Percentiles rank a stretch among this genome's conserved stretches.
Evolutionary conservation across 30 jellyfish, hydroid and myxozoan species (phyloP).

Genomic region (Mastigias papua): DNA sequence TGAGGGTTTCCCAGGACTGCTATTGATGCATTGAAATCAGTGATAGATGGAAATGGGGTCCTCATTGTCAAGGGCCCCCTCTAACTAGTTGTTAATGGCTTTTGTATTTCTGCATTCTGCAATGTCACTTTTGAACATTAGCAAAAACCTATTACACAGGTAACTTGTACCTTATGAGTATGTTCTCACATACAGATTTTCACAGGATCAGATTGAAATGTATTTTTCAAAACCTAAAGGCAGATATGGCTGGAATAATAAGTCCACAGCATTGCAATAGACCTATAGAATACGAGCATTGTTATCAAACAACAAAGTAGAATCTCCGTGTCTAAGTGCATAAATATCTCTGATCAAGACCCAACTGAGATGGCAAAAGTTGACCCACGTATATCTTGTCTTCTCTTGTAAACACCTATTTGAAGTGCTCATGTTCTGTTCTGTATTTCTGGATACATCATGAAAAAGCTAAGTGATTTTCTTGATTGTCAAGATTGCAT

Average conservation of each 20-base stretch:
- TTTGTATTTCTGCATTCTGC: conserved; percentile 22
- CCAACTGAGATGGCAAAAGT: conserved; percentile 18
- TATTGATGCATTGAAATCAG: background rate
- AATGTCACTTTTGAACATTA: conserved; percentile 2
- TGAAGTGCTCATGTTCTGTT: conserved; percentile 57
- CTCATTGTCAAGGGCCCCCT: conserved; percentile 11
- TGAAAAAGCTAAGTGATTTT: conserved; percentile 10
- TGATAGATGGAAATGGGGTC: conserved; percentile 17
- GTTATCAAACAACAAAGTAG: conserved; percentile 25
- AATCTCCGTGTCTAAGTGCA: conserved; percentile 56
- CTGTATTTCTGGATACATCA: conserved; percentile 50
- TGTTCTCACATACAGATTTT: conserved; percentile 55
- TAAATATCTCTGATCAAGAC: background rate
- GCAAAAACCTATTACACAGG: conserved; percentile 14
- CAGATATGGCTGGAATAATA: conserved; percentile 63
- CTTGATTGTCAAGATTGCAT: conserved; percentile 46
- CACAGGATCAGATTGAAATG: conserved; percentile 49
- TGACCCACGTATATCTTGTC: conserved; percentile 15
- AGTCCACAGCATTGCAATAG: conserved; percentile 25
- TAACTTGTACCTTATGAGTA: conserved; percentile 22
- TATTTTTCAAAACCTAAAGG: conserved; percentile 19
- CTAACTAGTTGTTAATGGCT: conserved; percentile 13
- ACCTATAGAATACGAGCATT: conserved; percentile 44
- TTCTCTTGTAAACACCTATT: conserved; percentile 20
- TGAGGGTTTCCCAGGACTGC: background rate